phyloP scores from a whole-genome alignment of 2,113 vertebrate genomes.

The Cyanoderma ruficeps region DNA sequence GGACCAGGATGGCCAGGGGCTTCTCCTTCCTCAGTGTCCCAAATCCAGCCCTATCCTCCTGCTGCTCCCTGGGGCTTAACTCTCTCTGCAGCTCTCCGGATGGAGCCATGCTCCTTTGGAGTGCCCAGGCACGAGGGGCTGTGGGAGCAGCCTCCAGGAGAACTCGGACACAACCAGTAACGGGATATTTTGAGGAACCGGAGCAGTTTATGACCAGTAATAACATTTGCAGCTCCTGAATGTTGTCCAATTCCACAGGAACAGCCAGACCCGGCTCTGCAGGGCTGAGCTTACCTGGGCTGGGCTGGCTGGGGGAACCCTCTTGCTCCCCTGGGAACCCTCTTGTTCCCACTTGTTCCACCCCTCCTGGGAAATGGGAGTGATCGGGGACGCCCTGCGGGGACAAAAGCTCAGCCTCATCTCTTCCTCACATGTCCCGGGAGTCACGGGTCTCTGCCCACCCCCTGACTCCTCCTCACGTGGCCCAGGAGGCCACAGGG shows the following conservation, averaged over 20 bases:
- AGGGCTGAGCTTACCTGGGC: background rate
- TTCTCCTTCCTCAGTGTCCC: background rate
- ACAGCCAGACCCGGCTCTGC: background rate
- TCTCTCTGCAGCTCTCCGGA: background rate
- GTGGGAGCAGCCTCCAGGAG: background rate
- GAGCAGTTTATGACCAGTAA: conserved; percentile 40
- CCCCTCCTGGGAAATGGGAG: background rate
- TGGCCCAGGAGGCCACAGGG: background rate
- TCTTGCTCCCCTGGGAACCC: background rate
- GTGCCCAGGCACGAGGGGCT: background rate
- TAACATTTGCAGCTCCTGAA: conserved; percentile 49
- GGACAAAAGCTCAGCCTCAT: background rate
- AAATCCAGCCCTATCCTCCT: background rate
- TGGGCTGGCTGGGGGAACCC: background rate
- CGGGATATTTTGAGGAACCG: background rate
- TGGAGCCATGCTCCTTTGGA: background rate
- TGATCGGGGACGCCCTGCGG: background rate
- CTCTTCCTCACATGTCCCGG: background rate
- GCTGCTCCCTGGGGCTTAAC: background rate
- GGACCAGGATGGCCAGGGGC: no score
- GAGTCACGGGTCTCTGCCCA: background rate
- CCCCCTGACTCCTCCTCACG: background rate
- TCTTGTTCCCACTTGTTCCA: background rate
- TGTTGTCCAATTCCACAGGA: background rate
- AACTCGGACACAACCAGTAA: background rate